Base-by-base conservation (phyloP, 2,113 vertebrate genomes). In the Eidolon helvum region DNA sequence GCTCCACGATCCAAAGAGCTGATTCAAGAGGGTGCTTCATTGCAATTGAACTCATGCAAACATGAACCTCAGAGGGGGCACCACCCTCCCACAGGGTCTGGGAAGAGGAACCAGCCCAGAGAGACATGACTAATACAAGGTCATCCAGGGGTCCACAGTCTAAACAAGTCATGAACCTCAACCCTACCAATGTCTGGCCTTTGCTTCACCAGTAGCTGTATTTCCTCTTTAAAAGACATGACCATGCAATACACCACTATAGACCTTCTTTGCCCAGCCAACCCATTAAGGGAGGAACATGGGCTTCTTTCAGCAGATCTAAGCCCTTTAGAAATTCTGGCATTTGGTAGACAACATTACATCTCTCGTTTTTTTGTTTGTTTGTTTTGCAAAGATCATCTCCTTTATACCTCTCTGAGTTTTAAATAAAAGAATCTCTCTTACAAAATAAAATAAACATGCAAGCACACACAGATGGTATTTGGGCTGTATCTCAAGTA, bases 101-200 rank as follows among this genome's bases (percentile, higher is more conserved):
- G 95, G 82, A 96, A 77, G 93, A 94, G 78, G 82, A 69, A 61
- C 50, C 33, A 6, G 91, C 50, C 90, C 94, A 63, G 35, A 55
- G 95, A 95, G 72, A 82, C 92, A 96, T 97, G 98, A 98, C 97
- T 97, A 96, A 98, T 84, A 48, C 43, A 93, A 96, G 98, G 98
- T 97, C 98, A 97, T 6, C 68, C 43, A 95, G 85, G 90, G 94
- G 96, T 91, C 69, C 35, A 50, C 61, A 63, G 77, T 57, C 86
- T 88, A 69, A 95, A 87, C 45, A 61, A 80, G 80, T 59, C 4
- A 0, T 85, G 75, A 92, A 97, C 90, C 80, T 96, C 94, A 94
- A 55, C 26, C 26, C 50, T 94, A 88, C 95, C 82, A 80, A 38
- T 33, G 59, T 53, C 77, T 75, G 75, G 59, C 14, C 85, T 85